Conservation (phyloP, 2,888 invertebrate genomes). For the Ophion ellenae region DNA sequence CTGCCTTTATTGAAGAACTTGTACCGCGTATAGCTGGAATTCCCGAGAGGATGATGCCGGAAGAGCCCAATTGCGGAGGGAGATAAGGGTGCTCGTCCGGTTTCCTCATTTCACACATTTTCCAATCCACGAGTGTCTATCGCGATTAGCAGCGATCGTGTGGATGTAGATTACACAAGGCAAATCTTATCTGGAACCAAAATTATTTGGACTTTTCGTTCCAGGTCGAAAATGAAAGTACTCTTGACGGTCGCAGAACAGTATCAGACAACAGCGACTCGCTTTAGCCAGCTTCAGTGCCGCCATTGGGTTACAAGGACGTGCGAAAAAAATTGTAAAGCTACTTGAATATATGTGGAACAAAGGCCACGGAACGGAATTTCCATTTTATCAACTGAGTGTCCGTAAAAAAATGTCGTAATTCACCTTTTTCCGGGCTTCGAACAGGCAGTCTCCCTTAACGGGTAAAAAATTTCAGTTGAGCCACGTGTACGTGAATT, state of each 20-base stretch:
- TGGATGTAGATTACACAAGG: too few relatives aligned
- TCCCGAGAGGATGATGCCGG: not conserved
- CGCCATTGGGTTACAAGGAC: not conserved
- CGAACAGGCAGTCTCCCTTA: not conserved
- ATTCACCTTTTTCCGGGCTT: not conserved
- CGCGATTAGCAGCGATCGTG: not conserved
- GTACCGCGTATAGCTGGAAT: not conserved
- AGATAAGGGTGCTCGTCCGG: conserved; percentile 25
- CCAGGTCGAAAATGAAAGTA: too few relatives aligned
- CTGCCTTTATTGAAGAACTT: conserved; percentile 60
- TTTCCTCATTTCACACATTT: not conserved
- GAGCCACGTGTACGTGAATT: not conserved
- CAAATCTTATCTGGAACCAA: too few relatives aligned
- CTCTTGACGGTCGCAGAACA: not conserved
- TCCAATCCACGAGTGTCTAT: not conserved
- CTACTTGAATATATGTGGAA: not conserved
- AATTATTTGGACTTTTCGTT: too few relatives aligned
- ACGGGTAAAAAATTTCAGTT: not conserved
- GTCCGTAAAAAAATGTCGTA: not conserved
- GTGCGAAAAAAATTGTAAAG: not conserved
- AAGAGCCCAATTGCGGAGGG: not conserved
- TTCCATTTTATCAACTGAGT: not conserved
- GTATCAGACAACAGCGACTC: not conserved
- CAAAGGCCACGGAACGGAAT: not conserved
- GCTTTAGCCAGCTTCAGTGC: not conserved